Evolutionary conservation across 2,113 vertebrate species (phyloP).

Genomic region (Cisticola juncidis): DNA sequence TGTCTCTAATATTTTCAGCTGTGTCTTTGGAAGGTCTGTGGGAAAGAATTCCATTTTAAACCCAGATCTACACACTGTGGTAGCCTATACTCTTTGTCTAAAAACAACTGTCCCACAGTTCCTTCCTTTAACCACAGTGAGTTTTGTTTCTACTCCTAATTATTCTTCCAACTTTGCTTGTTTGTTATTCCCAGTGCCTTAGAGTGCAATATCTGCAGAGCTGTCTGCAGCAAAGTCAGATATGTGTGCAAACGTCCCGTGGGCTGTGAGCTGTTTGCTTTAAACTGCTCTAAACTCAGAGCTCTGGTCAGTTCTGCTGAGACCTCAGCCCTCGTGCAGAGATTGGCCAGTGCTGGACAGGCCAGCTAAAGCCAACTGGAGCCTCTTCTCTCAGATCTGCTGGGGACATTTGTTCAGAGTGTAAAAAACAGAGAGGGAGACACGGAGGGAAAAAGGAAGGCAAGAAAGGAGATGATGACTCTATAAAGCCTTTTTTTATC

Average conservation of each 20-base stretch:
- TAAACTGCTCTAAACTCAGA: background rate
- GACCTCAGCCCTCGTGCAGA: background rate
- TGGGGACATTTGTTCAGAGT: background rate
- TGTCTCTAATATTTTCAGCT: background rate
- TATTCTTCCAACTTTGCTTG: background rate
- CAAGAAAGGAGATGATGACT: background rate
- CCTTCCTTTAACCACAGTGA: background rate
- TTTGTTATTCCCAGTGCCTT: background rate
- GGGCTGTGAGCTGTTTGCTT: background rate
- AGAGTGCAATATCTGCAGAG: background rate
- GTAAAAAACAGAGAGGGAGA: background rate
- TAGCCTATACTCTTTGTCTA: background rate
- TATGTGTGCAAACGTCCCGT: background rate
- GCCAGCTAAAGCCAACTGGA: background rate
- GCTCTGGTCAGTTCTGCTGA: background rate
- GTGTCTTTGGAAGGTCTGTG: background rate
- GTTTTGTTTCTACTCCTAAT: background rate
- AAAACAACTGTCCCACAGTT: background rate
- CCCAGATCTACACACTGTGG: background rate
- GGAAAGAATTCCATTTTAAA: background rate
- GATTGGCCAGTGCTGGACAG: background rate
- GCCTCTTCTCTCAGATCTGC: background rate
- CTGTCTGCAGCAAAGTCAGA: background rate
- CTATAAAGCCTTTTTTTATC: background rate
- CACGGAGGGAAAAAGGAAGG: background rate